A percentile compares a stretch with the other conserved stretches of the same genome.
phyloP scores from a whole-genome alignment of 2,113 vertebrate genomes.

The Pipa parva region DNA sequence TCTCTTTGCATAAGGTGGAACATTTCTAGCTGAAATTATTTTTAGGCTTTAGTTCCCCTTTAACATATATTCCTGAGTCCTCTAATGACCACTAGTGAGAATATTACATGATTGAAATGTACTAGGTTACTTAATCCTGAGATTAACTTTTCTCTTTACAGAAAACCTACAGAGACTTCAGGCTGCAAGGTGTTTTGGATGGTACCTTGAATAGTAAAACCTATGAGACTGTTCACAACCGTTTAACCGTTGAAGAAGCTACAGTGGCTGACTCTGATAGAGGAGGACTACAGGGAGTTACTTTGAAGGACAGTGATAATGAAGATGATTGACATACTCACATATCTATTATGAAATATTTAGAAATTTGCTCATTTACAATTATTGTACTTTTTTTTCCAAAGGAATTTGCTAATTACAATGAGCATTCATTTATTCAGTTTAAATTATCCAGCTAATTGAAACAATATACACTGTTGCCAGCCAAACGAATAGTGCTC shows the following conservation, averaged over 20 bases:
- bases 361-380: not conserved
- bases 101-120: no score
- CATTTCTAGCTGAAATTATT: no score
- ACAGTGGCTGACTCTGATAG: conserved; percentile 77
- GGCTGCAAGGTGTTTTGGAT: conserved; percentile 87
- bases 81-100: not conserved
- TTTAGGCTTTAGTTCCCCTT: no score
- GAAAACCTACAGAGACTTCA: conserved; percentile 94
- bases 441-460: no score
- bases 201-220: conserved; percentile 84
- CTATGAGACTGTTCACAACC: conserved; percentile 85
- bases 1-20: no score
- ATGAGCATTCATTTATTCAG: no score
- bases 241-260: conserved; percentile 86
- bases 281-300: conserved; percentile 84
- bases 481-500: no score
- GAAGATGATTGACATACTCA: conserved; percentile 71
- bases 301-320: conserved; percentile 94
- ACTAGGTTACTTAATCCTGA: no score
- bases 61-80: no score
- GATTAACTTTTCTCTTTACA: conserved; percentile 55
- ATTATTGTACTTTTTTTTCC: not conserved
- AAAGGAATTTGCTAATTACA: no score
- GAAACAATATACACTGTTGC: no score
- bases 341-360: conserved; percentile 1